These are phyloP conservation scores for Fundulus diaphanus DNA, from an alignment of 2,797 vertebrate species.

Conservation along the genomic window DNA sequence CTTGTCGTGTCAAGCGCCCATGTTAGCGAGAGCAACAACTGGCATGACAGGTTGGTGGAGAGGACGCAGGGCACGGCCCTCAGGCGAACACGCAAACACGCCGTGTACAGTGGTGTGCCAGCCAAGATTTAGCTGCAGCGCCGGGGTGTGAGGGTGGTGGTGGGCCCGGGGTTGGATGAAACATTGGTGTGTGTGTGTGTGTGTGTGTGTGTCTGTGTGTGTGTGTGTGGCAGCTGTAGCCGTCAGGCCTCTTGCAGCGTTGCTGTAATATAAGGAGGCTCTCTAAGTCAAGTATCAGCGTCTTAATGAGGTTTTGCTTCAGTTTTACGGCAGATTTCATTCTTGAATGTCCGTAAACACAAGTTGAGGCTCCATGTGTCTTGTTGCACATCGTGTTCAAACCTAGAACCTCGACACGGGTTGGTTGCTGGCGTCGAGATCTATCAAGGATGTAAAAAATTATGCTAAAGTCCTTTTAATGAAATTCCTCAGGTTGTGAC, in stretches of 20 bases:
- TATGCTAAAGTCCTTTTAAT: not conserved
- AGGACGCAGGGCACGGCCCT: slow-evolving; percentile 53
- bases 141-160: slow-evolving; percentile 67
- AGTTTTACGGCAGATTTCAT: not conserved
- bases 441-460: too few relatives aligned
- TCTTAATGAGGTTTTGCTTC: not conserved
- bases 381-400: not conserved
- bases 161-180: slow-evolving; percentile 62
- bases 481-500: not conserved
- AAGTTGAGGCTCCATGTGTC: not conserved
- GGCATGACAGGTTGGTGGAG: slow-evolving; percentile 72
- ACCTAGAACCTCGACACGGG: not conserved
- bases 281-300: slow-evolving; percentile 1
- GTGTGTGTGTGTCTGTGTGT: slow-evolving; percentile 50
- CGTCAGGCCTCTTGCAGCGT: slow-evolving; percentile 72
- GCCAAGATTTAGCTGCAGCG: slow-evolving; percentile 65
- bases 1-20: slow-evolving; percentile 55
- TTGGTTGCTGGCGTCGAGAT: not conserved
- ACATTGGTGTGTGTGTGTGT: slow-evolving; percentile 51
- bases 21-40: slow-evolving; percentile 77
- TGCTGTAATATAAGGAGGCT: slow-evolving; percentile 59
- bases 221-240: slow-evolving; percentile 72
- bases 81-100: slow-evolving; percentile 50
- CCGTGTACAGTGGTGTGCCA: slow-evolving; percentile 55
- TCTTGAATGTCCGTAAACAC: not conserved